These are phyloP conservation scores for Idaea biselata DNA, from an alignment of 2,888 invertebrate genomes.

Conservation along the genomic window DNA sequence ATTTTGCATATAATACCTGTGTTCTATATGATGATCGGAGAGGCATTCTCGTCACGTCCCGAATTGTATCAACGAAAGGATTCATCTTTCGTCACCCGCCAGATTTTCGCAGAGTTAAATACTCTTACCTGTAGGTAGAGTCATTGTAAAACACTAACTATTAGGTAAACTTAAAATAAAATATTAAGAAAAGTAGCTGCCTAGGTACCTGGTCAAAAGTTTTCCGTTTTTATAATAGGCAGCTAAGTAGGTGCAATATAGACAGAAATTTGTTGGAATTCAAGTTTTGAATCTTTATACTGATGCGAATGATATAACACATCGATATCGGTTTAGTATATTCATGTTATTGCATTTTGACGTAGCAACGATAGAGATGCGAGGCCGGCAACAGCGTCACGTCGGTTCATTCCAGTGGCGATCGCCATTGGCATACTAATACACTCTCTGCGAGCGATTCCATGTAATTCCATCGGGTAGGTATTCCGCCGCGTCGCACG, in stretches of 20 bases:
- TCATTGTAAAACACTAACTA: too few species aligned
- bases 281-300: slow-evolving; percentile 8
- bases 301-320: slow-evolving; percentile 12
- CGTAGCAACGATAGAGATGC: slow-evolving; percentile 53
- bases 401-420: slow-evolving; percentile 74
- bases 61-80: slow-evolving; percentile 54
- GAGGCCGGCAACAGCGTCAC: slow-evolving; percentile 51
- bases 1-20: slow-evolving; percentile 2
- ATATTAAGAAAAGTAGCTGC: too few species aligned
- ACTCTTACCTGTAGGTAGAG: too few species aligned
- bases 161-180: too few species aligned
- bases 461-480: slow-evolving; percentile 67
- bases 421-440: slow-evolving; percentile 74
- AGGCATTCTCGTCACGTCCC: slow-evolving; percentile 57
- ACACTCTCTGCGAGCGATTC: slow-evolving; percentile 64
- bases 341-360: slow-evolving; percentile 67
- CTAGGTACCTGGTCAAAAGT: too few species aligned
- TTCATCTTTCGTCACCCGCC: slow-evolving; percentile 52
- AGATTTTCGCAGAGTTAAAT: slow-evolving; percentile 41
- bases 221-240: too few species aligned
- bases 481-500: slow-evolving; percentile 46
- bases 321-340: slow-evolving; percentile 43
- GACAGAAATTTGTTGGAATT: not conserved
- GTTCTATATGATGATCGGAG: slow-evolving; percentile 1
- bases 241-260: slow-evolving; percentile 2